phyloP scores from a whole-genome alignment of 2,797 vertebrate species.

The Euthynnus affinis region DNA sequence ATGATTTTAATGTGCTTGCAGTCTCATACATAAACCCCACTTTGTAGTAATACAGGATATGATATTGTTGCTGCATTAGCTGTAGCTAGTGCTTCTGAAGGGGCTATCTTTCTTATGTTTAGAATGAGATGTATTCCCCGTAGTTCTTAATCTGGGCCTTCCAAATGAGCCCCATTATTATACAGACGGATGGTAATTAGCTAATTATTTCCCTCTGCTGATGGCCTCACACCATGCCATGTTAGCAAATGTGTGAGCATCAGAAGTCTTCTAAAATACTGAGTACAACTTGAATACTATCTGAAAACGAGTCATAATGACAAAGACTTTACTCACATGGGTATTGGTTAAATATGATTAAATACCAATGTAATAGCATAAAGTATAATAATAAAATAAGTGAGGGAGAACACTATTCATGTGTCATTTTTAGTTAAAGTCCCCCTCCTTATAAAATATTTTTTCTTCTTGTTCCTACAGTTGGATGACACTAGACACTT shows the following conservation, averaged over 20 bases:
- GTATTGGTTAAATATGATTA: not conserved
- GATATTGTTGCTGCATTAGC: not conserved
- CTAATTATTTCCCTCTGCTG: slow-evolving; percentile 72
- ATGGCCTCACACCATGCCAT: slow-evolving; percentile 59
- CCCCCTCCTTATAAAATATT: no score
- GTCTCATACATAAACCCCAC: not conserved
- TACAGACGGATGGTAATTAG: slow-evolving; percentile 71
- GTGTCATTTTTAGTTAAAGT: no score
- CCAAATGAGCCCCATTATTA: slow-evolving; percentile 74
- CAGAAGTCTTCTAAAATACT: slow-evolving; percentile 21
- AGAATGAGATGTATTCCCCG: slow-evolving; percentile 51
- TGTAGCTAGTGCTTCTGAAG: slow-evolving; percentile 19
- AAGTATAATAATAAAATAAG: not conserved
- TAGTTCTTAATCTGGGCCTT: slow-evolving; percentile 58
- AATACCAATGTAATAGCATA: not conserved
- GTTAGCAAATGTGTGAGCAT: slow-evolving; percentile 51
- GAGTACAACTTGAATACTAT: slow-evolving; percentile 3
- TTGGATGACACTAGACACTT: no score
- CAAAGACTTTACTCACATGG: not conserved
- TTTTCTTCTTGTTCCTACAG: no score
- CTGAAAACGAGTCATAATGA: not conserved
- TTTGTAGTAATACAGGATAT: slow-evolving; percentile 2
- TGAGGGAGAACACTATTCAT: not conserved
- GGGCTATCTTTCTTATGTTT: slow-evolving; percentile 39
- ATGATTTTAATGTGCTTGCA: not conserved